Base-by-base conservation (phyloP, 2,797 vertebrate genomes). In the Oreortyx pictus region DNA sequence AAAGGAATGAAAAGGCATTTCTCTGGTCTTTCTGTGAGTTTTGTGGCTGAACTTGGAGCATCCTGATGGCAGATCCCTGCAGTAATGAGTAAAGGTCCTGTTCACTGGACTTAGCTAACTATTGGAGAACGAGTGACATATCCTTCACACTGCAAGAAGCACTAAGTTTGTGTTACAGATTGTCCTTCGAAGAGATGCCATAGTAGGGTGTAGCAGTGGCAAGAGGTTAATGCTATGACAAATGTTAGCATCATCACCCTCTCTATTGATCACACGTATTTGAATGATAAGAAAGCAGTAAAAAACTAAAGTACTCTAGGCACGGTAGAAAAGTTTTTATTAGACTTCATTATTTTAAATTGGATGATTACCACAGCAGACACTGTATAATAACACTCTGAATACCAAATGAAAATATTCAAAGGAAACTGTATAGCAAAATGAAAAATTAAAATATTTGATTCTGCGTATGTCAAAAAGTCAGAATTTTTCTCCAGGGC, bases 371-470 rank as follows among this genome's bases (percentile, higher is more conserved):
- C 17, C n/a, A 56, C 11, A 76, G 43, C 37, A 84, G 70, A 13
- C 11, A 47, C 20, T 29, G 16, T 22, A 22, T 79, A 71, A 50
- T 47, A 84, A 31, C 33, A 50, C 33, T 76, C 41, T 31, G 70
- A 47, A 81, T 84, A 64, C 19, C 27, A 54, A 77, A 47, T 47
- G 16, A 59, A 88, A 73, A 67, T 33, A 64, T 33, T 12, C 18
- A 62, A 73, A 54, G 6, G 46, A 11, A 47, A 67, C 7, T 56
- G 39, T 0, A 0, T 39, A 68, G 31, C 44, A 78, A 91, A 91
- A 70, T 35, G 35, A 78, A 90, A 73, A 72, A 86, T 24, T 33
- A 20, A 82, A 94, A 71, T 88, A 77, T 82, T 93, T 92, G 44
- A 74, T 86, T 88, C 22, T 84, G 25, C 39, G 68, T 41, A 89